phyloP scores from a whole-genome alignment of 2,797 vertebrate species.

The Coreius guichenoti region DNA sequence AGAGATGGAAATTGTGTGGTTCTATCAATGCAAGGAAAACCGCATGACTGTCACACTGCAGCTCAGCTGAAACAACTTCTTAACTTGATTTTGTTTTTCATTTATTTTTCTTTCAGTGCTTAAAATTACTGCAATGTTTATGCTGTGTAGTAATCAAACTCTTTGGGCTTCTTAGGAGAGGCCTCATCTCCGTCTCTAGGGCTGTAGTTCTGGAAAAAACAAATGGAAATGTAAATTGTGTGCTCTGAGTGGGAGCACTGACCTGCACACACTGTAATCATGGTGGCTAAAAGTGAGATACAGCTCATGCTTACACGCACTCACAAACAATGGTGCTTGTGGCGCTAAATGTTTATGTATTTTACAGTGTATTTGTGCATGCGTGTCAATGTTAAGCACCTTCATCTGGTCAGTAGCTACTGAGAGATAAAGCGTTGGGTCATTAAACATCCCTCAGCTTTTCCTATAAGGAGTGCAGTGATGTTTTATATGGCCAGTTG shows the following conservation, averaged over 20 bases:
- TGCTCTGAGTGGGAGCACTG: slow-evolving; percentile 43
- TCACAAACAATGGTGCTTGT: slow-evolving; percentile 55
- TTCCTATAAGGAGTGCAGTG: slow-evolving; percentile 50
- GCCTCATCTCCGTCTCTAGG: not conserved
- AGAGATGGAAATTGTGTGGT: slow-evolving; percentile 30
- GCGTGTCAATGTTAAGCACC: slow-evolving; percentile 57
- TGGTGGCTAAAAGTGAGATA: slow-evolving; percentile 12
- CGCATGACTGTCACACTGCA: not conserved
- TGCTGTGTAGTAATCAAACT: slow-evolving; percentile 50
- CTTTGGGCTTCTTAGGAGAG: slow-evolving; percentile 23
- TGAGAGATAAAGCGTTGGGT: slow-evolving; percentile 52
- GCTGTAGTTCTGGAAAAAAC: slow-evolving; percentile 39
- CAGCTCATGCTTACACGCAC: slow-evolving; percentile 24
- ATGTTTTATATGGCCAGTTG: slow-evolving; percentile 53
- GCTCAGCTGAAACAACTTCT: not conserved
- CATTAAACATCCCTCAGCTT: slow-evolving; percentile 58
- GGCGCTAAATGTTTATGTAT: slow-evolving; percentile 30
- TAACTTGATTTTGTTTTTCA: slow-evolving; percentile 16
- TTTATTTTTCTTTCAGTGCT: slow-evolving; percentile 57
- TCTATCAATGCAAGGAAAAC: not conserved
- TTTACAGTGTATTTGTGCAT: slow-evolving; percentile 35
- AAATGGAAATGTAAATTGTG: slow-evolving; percentile 51
- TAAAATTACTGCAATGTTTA: slow-evolving; percentile 62
- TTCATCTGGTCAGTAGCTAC: slow-evolving; percentile 58
- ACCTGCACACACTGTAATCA: slow-evolving; percentile 54